Evolutionary conservation across 2,888 invertebrate genomes (phyloP).

Genomic region (Holacanthella duospinosa): DNA sequence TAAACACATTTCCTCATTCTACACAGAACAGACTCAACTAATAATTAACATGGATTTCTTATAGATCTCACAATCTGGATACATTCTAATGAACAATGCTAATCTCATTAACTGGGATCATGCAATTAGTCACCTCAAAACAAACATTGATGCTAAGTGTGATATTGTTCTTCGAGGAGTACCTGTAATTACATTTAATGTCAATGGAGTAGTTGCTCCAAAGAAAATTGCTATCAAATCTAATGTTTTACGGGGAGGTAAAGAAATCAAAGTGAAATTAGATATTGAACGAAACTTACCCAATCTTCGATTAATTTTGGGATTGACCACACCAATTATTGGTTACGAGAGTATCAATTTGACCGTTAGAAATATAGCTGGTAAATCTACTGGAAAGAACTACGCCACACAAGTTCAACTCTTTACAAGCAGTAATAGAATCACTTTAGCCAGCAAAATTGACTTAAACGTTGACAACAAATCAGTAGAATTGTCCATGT

Average conservation of each 20-base stretch:
- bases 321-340: conserved; percentile 14
- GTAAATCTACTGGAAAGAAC: background rate
- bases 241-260: conserved; percentile 19
- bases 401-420: background rate
- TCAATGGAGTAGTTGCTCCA: conserved; percentile 18
- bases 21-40: background rate
- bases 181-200: conserved; percentile 16
- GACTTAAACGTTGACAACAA: conserved; percentile 25
- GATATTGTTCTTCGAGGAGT: conserved; percentile 20
- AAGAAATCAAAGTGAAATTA: conserved; percentile 23
- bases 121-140: conserved; percentile 23
- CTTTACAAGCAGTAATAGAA: background rate
- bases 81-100: conserved; percentile 22
- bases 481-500: conserved; percentile 24
- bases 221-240: conserved; percentile 13
- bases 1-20: too few species aligned
- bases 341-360: background rate
- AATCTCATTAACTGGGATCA: conserved; percentile 20
- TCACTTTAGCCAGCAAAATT: conserved; percentile 20
- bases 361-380: background rate
- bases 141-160: conserved; percentile 25
- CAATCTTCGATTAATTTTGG: conserved; percentile 20
- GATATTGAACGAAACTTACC: conserved; percentile 28
- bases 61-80: conserved; percentile 18
- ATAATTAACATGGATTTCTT: too few species aligned